Base-by-base conservation (phyloP, 2,888 invertebrate species). In the Parascotia fuliginaria region DNA sequence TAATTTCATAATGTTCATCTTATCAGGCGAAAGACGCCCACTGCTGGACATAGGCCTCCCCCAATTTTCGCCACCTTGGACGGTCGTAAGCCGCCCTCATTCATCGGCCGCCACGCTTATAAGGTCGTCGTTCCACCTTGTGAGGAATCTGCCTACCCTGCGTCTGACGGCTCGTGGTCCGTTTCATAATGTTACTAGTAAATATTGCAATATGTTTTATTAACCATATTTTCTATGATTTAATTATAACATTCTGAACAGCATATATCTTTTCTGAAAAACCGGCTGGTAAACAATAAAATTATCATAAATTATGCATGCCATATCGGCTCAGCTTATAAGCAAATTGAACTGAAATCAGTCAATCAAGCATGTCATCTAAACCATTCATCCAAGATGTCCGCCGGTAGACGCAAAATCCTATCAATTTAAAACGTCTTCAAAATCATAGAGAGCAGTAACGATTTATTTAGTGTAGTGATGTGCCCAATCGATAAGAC, bases 381-480 rank as follows among this genome's bases (percentile, higher is more conserved):
- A 61, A 69, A 64, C 62, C 51, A 60, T 59, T 60, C 65, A 69
- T 73, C 72, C 70, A 75, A 73, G 65, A 73, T 74, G 60, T 61
- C 63, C 59, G 58, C 55, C 60, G 55, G 51, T 51, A 60, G 66
- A 69, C 62, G 66, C 78, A 75, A 78, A 70, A 77, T 74, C 79
- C 77, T 76, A 81, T 82, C 78, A 81, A 83, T 87, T 83, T 75
- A 73, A 82, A 81, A 81, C 81, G 82, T 86, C 83, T 85, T 82
- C 77, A 57, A 62, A 83, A 82, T 83, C 82, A 87, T 88, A 73
- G 75, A 74, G 77, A 73, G 70, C 66, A 63, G 75, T 75, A 81
- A 82, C 82, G 80, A 88, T 88, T 84, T 86, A 85, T 87, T 84
- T 84, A 83, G 80, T 74, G 75, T 84, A 85, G 84, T 83, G 90